phyloP scores from a whole-genome alignment of 2,113 vertebrate species.

The Pelusios castaneus region DNA sequence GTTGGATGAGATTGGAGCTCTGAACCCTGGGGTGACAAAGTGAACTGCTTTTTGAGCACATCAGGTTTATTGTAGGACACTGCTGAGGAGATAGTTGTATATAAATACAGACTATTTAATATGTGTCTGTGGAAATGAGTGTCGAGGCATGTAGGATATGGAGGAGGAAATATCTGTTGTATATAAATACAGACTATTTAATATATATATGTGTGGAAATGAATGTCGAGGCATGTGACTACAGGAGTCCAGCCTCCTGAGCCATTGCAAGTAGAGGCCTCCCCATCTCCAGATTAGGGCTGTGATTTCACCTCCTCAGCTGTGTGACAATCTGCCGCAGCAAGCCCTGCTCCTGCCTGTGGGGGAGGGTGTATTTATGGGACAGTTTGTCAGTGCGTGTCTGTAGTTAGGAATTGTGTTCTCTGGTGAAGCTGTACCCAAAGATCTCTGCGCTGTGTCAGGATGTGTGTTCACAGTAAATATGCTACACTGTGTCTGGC shows the following conservation, averaged over 20 bases:
- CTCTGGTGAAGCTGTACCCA: conserved; percentile 66
- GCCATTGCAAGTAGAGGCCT: not conserved
- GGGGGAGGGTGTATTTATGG: conserved; percentile 28
- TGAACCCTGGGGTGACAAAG: conserved; percentile 35
- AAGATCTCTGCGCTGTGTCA: conserved; percentile 58
- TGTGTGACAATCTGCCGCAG: not conserved
- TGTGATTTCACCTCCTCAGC: not conserved
- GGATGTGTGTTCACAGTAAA: conserved; percentile 66
- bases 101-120: conserved; percentile 72
- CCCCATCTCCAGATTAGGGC: not conserved
- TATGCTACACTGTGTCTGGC: not conserved
- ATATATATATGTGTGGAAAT: conserved; percentile 67
- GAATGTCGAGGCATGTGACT: conserved; percentile 20
- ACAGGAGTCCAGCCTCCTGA: not conserved
- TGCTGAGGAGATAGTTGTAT: conserved; percentile 68
- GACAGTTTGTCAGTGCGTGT: conserved; percentile 33
- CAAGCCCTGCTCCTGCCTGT: not conserved
- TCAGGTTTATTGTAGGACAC: conserved; percentile 69
- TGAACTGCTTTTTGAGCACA: conserved; percentile 65
- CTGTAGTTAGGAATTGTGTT: conserved; percentile 56
- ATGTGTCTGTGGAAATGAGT: conserved; percentile 65
- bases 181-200: conserved; percentile 71
- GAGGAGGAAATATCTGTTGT: conserved; percentile 77
- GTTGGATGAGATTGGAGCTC: conserved; percentile 8
- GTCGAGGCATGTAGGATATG: conserved; percentile 24